phyloP scores from a whole-genome alignment of 2,888 invertebrate species.

The Hypena proboscidalis region DNA sequence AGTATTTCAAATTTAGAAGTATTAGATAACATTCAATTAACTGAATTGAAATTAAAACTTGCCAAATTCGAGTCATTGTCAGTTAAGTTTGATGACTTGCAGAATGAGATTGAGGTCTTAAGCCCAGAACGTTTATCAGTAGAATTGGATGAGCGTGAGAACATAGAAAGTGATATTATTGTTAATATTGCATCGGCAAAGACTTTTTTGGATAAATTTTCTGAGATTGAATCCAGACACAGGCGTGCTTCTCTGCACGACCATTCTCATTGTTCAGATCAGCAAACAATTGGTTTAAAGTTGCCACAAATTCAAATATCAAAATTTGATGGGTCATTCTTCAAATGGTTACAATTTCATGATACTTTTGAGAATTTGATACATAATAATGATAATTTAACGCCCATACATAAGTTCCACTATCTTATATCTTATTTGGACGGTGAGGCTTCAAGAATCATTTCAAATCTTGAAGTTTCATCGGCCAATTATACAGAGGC shows the following conservation, averaged over 20 bases:
- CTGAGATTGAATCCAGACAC: background rate
- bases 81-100: constrained; percentile 20
- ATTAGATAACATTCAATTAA: no score
- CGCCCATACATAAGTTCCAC: constrained; percentile 26
- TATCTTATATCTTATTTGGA: constrained; percentile 29
- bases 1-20: no score
- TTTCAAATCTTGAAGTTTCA: background rate
- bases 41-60: background rate
- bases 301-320: constrained; percentile 30
- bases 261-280: background rate
- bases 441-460: constrained; percentile 31
- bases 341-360: constrained; percentile 34
- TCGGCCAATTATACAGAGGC: background rate
- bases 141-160: constrained; percentile 29
- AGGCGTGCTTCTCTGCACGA: background rate
- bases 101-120: constrained; percentile 24
- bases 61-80: constrained; percentile 12
- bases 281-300: constrained; percentile 8
- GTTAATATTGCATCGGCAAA: constrained; percentile 17
- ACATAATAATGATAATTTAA: constrained; percentile 23
- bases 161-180: constrained; percentile 19
- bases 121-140: constrained; percentile 7
- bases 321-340: constrained; percentile 26
- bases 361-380: constrained; percentile 30
- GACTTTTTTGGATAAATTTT: constrained; percentile 9